phyloP scores from a whole-genome alignment of 2,113 vertebrate species.

The Tringa solitaria region DNA sequence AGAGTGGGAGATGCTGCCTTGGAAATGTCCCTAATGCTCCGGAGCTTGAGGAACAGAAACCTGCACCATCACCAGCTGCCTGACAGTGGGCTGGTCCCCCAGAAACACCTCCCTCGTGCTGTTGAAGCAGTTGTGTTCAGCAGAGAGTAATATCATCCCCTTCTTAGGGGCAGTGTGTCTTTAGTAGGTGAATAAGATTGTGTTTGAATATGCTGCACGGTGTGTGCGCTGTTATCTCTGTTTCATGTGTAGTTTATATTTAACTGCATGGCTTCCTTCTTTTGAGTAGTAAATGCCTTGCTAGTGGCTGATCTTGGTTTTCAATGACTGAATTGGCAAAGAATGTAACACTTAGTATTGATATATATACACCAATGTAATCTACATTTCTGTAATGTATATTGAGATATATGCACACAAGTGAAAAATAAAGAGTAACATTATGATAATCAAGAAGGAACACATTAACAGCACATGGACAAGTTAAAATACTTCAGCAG shows the following conservation, averaged over 20 bases:
- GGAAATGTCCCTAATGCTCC: not conserved
- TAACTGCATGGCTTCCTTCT: not conserved
- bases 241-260: not conserved
- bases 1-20: not conserved
- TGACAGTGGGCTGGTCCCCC: fast-evolving
- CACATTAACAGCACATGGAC: not conserved
- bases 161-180: not conserved
- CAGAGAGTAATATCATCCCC: not conserved
- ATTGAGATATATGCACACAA: not conserved
- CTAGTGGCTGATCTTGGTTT: not conserved
- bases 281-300: not conserved
- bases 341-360: not conserved
- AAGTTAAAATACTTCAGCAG: not conserved
- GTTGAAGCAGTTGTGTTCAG: not conserved
- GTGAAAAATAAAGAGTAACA: not conserved
- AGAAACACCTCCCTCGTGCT: fast-evolving
- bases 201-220: not conserved
- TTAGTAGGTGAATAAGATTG: not conserved
- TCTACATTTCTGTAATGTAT: not conserved
- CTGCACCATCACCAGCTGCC: not conserved
- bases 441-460: not conserved
- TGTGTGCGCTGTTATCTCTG: not conserved
- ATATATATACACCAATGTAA: not conserved
- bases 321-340: not conserved
- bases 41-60: not conserved